A percentile compares a stretch with the other conserved stretches of the same genome.
Conservation (phyloP, 2,888 invertebrate genomes). For the Rhimphoctona megacephalus region DNA sequence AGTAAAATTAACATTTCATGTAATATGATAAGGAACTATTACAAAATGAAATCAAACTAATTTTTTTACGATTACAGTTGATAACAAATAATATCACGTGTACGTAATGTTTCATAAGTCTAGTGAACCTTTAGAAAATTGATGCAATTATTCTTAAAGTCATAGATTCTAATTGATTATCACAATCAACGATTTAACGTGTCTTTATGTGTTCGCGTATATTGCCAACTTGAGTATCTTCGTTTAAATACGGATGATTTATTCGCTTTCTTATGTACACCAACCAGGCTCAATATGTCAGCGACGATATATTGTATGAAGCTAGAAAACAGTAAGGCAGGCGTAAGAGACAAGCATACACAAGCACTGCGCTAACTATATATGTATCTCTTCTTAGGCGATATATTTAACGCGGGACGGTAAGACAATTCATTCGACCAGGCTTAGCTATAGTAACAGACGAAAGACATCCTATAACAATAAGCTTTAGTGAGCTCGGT, state of each 20-base stretch:
- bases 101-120: conserved; percentile 5
- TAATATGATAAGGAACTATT: too few species aligned
- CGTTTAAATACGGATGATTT: conserved; percentile 27
- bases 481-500: conserved; percentile 27
- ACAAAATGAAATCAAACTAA: neutral
- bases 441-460: conserved; percentile 10
- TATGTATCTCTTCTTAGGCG: conserved; percentile 73
- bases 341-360: conserved; percentile 6
- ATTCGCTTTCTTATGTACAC: conserved; percentile 16
- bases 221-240: neutral
- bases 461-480: conserved; percentile 10
- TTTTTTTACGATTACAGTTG: neutral
- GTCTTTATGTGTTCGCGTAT: neutral
- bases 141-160: neutral
- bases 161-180: conserved; percentile 28
- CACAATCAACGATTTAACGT: conserved; percentile 21
- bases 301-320: conserved; percentile 49
- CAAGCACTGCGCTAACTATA: conserved; percentile 69
- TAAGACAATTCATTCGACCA: conserved; percentile 4
- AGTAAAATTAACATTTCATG: neutral
- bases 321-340: conserved; percentile 53
- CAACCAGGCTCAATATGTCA: conserved; percentile 35
- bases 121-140: neutral
- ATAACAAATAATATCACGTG: neutral
- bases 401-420: neutral